Evolutionary conservation across 1,140 invertebrate species (phyloP), one percentile per base, ranked within the genome.

Genomic region (Argopecten irradians): DNA sequence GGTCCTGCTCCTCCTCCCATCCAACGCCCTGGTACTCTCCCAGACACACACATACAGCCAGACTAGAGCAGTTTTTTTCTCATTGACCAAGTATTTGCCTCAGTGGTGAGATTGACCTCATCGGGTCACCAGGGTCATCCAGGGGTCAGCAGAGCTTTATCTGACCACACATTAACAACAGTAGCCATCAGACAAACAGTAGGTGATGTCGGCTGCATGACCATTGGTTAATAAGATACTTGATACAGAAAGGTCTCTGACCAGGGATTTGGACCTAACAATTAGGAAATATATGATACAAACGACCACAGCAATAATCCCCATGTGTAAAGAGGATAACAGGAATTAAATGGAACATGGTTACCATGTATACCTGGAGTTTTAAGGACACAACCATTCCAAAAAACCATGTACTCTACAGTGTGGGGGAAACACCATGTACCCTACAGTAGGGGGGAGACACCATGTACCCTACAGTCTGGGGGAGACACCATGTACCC

Each of bases 81-180:
- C 8, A 71, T 16, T 71, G 55, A 71, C 55, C 55, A n/a, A 71
- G 22, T 28, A 71, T 28, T 28, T 28, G 55, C 55, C 55, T 71
- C n/a, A n/a, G 55, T 71, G 55, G 55, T 71, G 55, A 71, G 22
- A n/a, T 28, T 71, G 55, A 71, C 55, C 55, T 71, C 55, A 71
- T 71, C 55, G 28, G 55, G 55, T 71, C 55, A 71, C 55, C 8
- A 71, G n/a, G 55, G 55, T 71, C n/a, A 28, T 3, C 5, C 55
- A 71, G 55, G 55, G 55, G 22, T 71, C 55, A 71, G 22, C 16
- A 3, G 5, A 28, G 16, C 22, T n/a, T n/a, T 71, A 71, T 71
- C 28, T 71, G 43, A 55, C 43, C 43, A 55, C 43, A 55, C 43
- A 55, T 13, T 22, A 55, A 55, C 43, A 55, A 55, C 43, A 55